Base-by-base conservation (phyloP, 2,797 vertebrate species). In the Rhinichthys osculus region DNA sequence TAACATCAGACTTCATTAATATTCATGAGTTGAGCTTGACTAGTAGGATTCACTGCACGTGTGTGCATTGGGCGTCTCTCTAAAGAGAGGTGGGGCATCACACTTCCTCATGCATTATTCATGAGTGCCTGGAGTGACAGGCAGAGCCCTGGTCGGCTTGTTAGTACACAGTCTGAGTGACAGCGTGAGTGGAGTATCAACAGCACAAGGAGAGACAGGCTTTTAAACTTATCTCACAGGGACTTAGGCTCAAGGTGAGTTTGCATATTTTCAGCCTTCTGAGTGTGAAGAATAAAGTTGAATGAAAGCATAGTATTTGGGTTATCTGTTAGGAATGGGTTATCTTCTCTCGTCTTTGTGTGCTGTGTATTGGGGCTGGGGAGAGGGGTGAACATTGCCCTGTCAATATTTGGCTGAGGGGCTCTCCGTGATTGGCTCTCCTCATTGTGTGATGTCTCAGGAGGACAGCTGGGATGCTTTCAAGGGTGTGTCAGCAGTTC, bases 101-200 rank as follows among this genome's bases (percentile, higher is more conserved):
- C 82, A 93, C 90, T 77, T 35, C 91, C 92, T 95, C 93, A 94
- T 96, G 87, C 91, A 94, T 94, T 93, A 96, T 95, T 95, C 92
- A 94, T 90, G 85, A 86, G 54, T 86, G 90, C 92, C 84, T 86
- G 91, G 88, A 91, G 82, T 88, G 92, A 93, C 93, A 92, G 91
- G 91, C 90, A 90, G 89, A 91, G 86, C 85, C 89, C 42, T 86
- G 70, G 91, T 30, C 88, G 21, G 91, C 90, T 94, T 92, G 92
- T 94, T 92, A 91, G 93, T 92, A 89, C 81, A 84, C 88, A 88
- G 54, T 87, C 67, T 88, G 78, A 64, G 89, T 88, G 88, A 90
- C 84, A 78, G 81, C 86, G 87, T 78, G 83, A 82, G 84, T 80
- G 83, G 89, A 83, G 77, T 83, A 85, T 76, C 84, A 90, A 73